These are phyloP conservation scores for Bombus vancouverensis DNA, from an alignment of 1,140 invertebrate species.

Conservation along the genomic window DNA sequence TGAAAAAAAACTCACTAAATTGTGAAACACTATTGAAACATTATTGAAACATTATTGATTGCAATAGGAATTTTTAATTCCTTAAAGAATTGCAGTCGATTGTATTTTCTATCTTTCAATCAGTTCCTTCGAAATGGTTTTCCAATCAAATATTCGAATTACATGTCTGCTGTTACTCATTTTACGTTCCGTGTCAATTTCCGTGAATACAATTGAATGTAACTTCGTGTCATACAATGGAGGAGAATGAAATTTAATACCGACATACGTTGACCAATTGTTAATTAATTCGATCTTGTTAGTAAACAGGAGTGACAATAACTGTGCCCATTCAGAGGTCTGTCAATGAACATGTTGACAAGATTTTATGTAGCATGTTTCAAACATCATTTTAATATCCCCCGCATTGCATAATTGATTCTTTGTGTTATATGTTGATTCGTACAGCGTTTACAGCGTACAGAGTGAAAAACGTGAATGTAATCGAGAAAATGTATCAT, in stretches of 20 bases:
- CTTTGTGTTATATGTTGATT: background rate
- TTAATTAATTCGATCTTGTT: constrained; percentile 53
- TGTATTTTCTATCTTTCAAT: too few species aligned
- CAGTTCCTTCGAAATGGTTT: background rate
- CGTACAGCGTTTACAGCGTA: too few species aligned
- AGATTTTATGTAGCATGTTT: background rate
- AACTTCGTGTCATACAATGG: background rate
- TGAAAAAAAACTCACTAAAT: too few species aligned
- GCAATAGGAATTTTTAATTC: background rate
- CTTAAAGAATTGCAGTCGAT: background rate
- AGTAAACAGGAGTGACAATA: constrained; percentile 28
- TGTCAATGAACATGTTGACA: constrained; percentile 27
- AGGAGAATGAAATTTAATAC: constrained; percentile 9
- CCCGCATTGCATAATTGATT: background rate
- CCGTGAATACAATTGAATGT: background rate
- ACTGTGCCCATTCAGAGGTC: constrained; percentile 10
- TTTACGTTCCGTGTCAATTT: constrained; percentile 7
- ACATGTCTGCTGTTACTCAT: background rate
- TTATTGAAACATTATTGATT: background rate
- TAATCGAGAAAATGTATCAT: background rate
- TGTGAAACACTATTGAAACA: background rate
- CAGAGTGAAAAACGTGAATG: background rate
- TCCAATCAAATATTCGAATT: background rate
- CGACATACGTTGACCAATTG: constrained; percentile 37
- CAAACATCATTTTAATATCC: background rate